Percentiles rank a stretch among this genome's conserved stretches.
These are phyloP conservation scores for Cephus pulcher DNA, from an alignment of 2,888 invertebrate species.

Conservation along the genomic window DNA sequence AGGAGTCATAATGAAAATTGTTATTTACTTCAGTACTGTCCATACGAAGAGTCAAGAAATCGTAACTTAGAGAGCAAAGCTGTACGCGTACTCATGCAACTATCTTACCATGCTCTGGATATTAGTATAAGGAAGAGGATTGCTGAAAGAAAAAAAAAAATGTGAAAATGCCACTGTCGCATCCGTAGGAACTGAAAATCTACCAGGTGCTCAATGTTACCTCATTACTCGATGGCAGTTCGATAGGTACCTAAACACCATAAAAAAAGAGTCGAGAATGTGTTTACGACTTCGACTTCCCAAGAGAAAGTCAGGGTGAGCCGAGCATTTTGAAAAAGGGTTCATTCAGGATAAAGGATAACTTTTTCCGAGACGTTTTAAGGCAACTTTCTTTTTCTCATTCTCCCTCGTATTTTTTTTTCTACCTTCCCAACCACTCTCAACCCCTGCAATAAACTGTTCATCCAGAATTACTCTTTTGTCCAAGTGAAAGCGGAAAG, in stretches of 20 bases:
- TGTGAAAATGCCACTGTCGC: neutral
- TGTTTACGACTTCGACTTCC: conserved; percentile 52
- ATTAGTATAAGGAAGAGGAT: neutral
- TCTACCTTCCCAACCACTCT: conserved; percentile 27
- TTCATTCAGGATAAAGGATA: conserved; percentile 37
- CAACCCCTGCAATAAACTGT: conserved; percentile 63
- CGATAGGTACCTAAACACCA: conserved; percentile 55
- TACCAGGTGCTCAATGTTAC: neutral
- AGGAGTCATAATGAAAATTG: neutral
- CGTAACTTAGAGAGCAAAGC: neutral
- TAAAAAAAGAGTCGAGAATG: conserved; percentile 52
- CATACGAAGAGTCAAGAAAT: neutral
- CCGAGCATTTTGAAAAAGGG: conserved; percentile 46
- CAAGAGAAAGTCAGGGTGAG: conserved; percentile 18
- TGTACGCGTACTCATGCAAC: neutral
- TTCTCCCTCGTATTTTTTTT: conserved; percentile 9
- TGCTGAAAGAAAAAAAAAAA: too few relatives aligned
- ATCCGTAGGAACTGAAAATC: neutral
- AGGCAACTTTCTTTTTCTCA: conserved; percentile 54
- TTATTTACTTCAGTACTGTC: neutral
- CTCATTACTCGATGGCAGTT: neutral
- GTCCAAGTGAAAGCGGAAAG: conserved; percentile 51
- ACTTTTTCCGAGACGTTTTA: conserved; percentile 35
- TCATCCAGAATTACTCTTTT: conserved; percentile 46
- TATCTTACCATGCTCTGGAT: neutral